Evolutionary conservation across 2,113 vertebrate genomes (phyloP).

Genomic region (Menidia beryllina): DNA sequence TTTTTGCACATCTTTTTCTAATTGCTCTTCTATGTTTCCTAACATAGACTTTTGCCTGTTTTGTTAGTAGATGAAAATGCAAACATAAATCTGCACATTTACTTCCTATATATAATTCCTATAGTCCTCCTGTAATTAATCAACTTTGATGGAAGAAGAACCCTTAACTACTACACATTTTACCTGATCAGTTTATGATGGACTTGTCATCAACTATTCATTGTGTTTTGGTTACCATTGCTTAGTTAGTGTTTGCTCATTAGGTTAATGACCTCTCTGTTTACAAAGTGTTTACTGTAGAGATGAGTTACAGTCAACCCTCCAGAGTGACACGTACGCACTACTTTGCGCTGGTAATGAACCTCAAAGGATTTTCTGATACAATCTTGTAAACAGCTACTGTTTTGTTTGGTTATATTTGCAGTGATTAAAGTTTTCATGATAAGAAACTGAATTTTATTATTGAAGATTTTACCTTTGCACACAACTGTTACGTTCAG

Average conservation of each 20-base stretch:
- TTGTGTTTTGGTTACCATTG: constrained; percentile 27
- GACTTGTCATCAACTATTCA: constrained; percentile 2
- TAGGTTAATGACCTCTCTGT: constrained; percentile 75
- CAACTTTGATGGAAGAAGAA: too few relatives aligned
- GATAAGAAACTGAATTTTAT: too few relatives aligned
- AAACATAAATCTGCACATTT: too few relatives aligned
- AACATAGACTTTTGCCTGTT: too few relatives aligned
- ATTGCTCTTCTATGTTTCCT: too few relatives aligned
- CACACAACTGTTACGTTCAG: too few relatives aligned
- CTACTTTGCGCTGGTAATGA: constrained; percentile 56
- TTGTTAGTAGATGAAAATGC: too few relatives aligned
- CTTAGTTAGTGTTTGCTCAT: constrained; percentile 67
- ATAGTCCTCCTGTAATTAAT: too few relatives aligned
- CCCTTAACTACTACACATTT: not conserved
- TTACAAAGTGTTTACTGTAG: constrained; percentile 45
- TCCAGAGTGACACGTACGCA: constrained; percentile 41
- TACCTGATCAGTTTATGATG: constrained; percentile 1
- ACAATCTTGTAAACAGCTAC: constrained; percentile 50
- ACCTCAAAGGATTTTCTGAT: constrained; percentile 51
- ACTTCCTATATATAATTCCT: too few relatives aligned
- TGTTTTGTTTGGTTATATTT: constrained; percentile 34
- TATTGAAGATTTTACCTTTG: too few relatives aligned
- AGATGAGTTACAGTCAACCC: constrained; percentile 27
- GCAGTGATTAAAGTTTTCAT: constrained; percentile 1
- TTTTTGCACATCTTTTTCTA: not conserved